Conservation (phyloP, 1,140 invertebrate species). For the Cotesia vestalis region DNA sequence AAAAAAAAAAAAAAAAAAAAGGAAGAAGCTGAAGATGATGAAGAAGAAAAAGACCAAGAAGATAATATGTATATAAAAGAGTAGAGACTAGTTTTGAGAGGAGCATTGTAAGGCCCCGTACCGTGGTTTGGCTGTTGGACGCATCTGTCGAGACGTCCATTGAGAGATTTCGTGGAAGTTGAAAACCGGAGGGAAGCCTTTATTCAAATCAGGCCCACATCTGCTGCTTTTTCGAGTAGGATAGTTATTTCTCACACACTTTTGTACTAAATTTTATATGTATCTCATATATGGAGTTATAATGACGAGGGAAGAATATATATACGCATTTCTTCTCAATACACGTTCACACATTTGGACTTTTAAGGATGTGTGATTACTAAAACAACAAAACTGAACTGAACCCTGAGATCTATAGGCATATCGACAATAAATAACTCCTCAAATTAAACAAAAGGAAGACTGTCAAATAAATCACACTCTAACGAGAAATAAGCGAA, state of each 20-base stretch:
- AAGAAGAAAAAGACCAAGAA: not conserved
- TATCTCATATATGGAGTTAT: not conserved
- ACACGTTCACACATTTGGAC: not conserved
- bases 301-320: not conserved
- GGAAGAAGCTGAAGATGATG: not conserved
- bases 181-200: slow-evolving; percentile 31
- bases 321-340: not conserved
- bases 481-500: slow-evolving; percentile 9
- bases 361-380: no score
- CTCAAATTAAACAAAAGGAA: slow-evolving; percentile 19
- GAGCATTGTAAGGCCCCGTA: slow-evolving; percentile 11
- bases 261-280: slow-evolving; percentile 5
- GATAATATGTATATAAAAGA: slow-evolving; percentile 1
- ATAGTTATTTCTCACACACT: slow-evolving; percentile 23
- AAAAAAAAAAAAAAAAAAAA: no score
- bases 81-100: slow-evolving; percentile 4
- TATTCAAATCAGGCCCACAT: slow-evolving; percentile 37
- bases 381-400: not conserved
- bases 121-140: not conserved
- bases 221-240: slow-evolving; percentile 20
- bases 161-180: slow-evolving; percentile 31
- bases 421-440: slow-evolving; percentile 16
- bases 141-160: slow-evolving; percentile 35
- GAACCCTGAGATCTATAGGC: not conserved
- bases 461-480: slow-evolving; percentile 29